Percentiles rank a stretch among this genome's conserved stretches.
Conservation (phyloP, 2,797 vertebrate species). For the Graptemys geographica region DNA sequence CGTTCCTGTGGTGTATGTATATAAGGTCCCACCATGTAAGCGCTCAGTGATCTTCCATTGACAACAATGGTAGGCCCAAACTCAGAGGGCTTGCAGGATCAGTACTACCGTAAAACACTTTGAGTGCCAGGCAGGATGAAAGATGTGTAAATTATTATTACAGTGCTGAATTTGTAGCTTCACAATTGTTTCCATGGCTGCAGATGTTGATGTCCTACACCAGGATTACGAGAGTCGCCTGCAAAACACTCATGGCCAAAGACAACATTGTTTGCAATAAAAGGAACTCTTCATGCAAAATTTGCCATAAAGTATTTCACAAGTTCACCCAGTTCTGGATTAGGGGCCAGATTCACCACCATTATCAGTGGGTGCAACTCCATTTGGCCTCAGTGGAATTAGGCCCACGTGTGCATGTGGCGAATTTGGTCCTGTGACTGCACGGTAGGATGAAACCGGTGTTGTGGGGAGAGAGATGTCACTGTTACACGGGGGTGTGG, state of each 20-base stretch:
- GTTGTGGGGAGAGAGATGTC: neutral
- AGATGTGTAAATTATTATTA: conserved; percentile 53
- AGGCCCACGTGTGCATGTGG: neutral
- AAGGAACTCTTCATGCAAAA: neutral
- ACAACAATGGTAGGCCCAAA: neutral
- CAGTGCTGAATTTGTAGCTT: conserved; percentile 1
- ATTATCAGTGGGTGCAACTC: neutral
- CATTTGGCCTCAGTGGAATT: fast-evolving
- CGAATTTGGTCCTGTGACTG: neutral
- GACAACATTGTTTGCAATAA: neutral
- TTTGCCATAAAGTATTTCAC: neutral
- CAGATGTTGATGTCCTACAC: neutral
- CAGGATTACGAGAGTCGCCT: neutral
- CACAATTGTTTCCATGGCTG: conserved; percentile 12
- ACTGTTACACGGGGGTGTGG: neutral
- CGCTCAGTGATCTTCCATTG: neutral
- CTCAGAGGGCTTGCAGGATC: neutral
- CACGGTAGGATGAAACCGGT: neutral
- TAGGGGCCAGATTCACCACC: neutral
- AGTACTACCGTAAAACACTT: neutral
- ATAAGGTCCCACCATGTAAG: conserved; percentile 1
- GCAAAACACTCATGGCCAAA: neutral
- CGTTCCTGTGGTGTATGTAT: conserved; percentile 3
- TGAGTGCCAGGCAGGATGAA: conserved; percentile 43
- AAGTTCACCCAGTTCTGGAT: neutral